Conservation (phyloP, 2,888 invertebrate species). For the Bombyx huttoni region DNA sequence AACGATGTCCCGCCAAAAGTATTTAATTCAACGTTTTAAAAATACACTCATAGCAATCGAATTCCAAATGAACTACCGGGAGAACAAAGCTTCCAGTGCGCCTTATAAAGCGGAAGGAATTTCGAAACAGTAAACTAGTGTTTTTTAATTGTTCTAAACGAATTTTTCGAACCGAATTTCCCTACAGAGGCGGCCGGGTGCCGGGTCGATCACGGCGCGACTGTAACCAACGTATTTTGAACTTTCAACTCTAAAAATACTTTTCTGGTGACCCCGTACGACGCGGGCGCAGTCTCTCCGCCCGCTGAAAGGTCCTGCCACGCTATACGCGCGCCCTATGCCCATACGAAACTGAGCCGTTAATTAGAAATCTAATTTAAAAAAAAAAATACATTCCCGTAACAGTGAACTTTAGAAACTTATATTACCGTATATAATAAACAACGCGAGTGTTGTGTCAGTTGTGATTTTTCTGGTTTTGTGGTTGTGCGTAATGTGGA, state of each 20-base stretch:
- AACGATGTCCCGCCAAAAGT: too few relatives aligned
- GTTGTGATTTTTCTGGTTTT: too few relatives aligned
- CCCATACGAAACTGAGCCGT: conserved; percentile 9
- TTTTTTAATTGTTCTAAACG: background rate
- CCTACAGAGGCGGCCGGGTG: background rate
- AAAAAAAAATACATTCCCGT: background rate
- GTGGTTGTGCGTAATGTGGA: too few relatives aligned
- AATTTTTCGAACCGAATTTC: background rate
- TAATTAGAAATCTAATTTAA: background rate
- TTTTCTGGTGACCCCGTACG: conserved; percentile 63
- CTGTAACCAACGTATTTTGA: conserved; percentile 65
- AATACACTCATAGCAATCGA: too few relatives aligned
- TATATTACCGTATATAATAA: background rate
- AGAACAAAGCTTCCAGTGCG: too few relatives aligned
- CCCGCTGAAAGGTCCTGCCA: conserved; percentile 66
- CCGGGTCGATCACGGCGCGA: conserved; percentile 19
- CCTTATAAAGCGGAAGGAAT: too few relatives aligned
- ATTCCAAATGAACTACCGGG: too few relatives aligned
- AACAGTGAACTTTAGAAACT: background rate
- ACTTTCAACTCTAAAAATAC: conserved; percentile 75
- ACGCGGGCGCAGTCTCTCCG: conserved; percentile 60
- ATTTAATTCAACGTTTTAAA: too few relatives aligned
- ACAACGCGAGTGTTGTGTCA: background rate
- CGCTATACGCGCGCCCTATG: conserved; percentile 41
- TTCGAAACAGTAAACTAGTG: background rate